Evolutionary conservation across 2,797 vertebrate genomes (phyloP).

Genomic region (Streptopelia turtur): DNA sequence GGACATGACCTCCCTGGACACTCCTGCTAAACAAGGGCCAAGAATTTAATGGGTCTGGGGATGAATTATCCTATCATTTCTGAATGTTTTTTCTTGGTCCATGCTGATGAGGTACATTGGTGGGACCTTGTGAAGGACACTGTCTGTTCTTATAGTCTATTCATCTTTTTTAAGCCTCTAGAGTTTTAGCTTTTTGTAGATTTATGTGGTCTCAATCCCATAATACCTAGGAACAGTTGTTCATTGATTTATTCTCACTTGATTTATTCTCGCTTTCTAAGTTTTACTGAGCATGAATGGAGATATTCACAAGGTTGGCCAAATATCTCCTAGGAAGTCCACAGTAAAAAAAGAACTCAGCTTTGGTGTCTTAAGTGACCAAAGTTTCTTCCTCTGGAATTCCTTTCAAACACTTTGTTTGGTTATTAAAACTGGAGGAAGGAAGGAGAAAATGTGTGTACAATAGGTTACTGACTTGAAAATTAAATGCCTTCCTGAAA

Average conservation of each 20-base stretch:
- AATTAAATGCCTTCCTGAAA: not conserved
- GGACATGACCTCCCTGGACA: not conserved
- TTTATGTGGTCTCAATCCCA: not conserved
- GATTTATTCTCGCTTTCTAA: not conserved
- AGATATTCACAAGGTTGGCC: not conserved
- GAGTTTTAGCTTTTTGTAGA: not conserved
- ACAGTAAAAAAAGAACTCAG: not conserved
- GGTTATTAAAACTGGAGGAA: not conserved
- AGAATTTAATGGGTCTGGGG: not conserved
- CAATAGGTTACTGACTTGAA: not conserved
- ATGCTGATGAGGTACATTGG: not conserved
- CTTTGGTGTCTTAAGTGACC: not conserved
- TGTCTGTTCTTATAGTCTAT: not conserved
- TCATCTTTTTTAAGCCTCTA: not conserved
- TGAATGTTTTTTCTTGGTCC: not conserved
- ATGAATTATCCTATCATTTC: not conserved
- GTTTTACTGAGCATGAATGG: not conserved
- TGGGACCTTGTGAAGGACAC: not conserved
- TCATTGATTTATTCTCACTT: not conserved
- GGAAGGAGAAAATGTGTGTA: not conserved
- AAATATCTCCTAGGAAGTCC: not conserved
- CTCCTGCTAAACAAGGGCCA: not conserved
- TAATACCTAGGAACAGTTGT: not conserved
- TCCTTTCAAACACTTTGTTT: not conserved
- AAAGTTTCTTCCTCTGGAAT: not conserved